A percentile compares a stretch with the other conserved stretches of the same genome.
Conservation (phyloP, 2,113 vertebrate species). For the Osmerus mordax region DNA sequence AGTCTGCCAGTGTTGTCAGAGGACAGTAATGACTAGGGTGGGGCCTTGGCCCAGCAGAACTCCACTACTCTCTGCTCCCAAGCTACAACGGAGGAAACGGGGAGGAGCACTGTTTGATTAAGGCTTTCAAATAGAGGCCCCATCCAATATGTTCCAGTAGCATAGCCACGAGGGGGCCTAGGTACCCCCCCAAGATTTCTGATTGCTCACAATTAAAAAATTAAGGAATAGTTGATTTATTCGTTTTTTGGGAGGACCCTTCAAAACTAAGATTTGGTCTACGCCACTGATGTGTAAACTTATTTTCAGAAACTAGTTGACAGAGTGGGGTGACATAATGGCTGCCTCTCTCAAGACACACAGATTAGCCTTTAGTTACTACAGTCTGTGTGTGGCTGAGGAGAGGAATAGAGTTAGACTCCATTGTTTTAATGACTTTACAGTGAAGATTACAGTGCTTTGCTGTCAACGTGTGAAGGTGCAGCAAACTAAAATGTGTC, state of each 20-base stretch:
- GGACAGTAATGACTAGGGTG: constrained; percentile 57
- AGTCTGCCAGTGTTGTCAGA: too few relatives aligned
- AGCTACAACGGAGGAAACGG: constrained; percentile 46
- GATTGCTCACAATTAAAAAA: too few relatives aligned
- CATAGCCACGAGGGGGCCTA: constrained; percentile 8
- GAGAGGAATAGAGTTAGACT: constrained; percentile 7
- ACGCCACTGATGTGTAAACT: constrained; percentile 45
- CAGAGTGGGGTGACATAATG: constrained; percentile 33
- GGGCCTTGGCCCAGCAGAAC: constrained; percentile 62
- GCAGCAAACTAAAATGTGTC: constrained; percentile 25
- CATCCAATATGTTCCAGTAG: neutral
- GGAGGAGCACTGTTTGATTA: constrained; percentile 64
- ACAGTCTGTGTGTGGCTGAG: constrained; percentile 13
- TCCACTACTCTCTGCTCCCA: constrained; percentile 34
- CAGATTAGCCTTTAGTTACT: constrained; percentile 32
- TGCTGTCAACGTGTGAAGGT: constrained; percentile 13
- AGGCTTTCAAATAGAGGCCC: constrained; percentile 70
- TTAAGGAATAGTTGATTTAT: too few relatives aligned
- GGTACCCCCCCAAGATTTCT: too few relatives aligned
- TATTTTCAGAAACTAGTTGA: constrained; percentile 54
- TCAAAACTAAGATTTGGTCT: too few relatives aligned
- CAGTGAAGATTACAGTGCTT: constrained; percentile 16
- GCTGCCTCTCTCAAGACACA: constrained; percentile 3
- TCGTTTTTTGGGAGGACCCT: too few relatives aligned
- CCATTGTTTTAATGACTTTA: constrained; percentile 9